phyloP scores from a whole-genome alignment of 1,140 invertebrate species.

The Stegodyphus dumicola region DNA sequence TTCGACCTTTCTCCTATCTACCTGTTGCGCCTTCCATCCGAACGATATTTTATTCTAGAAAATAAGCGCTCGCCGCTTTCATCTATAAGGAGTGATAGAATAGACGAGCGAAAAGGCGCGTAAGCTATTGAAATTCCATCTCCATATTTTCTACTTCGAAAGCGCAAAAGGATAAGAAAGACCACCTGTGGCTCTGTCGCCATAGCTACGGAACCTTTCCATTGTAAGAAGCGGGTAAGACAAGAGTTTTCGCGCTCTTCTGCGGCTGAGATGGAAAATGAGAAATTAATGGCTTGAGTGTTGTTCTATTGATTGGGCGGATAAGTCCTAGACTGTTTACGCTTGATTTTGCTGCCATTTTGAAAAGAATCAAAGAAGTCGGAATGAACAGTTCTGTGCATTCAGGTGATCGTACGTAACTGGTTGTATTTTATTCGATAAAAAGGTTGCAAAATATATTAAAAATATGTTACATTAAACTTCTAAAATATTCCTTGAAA shows the following conservation, averaged over 20 bases:
- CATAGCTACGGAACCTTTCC: conserved; percentile 23
- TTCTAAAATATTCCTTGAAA: too few species aligned
- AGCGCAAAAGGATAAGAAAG: conserved; percentile 48
- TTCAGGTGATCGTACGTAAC: too few species aligned
- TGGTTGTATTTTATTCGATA: too few species aligned
- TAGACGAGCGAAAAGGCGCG: conserved; percentile 4
- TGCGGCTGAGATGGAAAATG: conserved; percentile 24
- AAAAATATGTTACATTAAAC: too few species aligned
- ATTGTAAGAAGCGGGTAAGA: neutral
- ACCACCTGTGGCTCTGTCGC: conserved; percentile 51
- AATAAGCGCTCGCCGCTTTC: conserved; percentile 5
- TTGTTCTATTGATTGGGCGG: conserved; percentile 51
- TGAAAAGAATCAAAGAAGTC: neutral
- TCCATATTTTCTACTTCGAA: conserved; percentile 26
- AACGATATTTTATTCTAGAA: neutral
- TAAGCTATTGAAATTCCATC: conserved; percentile 45
- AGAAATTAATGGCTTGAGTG: conserved; percentile 49
- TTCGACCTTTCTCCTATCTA: too few species aligned
- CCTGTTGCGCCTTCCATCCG: too few species aligned
- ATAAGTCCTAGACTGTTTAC: conserved; percentile 11
- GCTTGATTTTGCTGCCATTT: conserved; percentile 11
- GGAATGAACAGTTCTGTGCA: too few species aligned
- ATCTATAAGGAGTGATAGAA: conserved; percentile 16
- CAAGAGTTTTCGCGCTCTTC: neutral
- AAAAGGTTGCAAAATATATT: too few species aligned